Evolutionary conservation across 2,888 invertebrate species (phyloP).

Genomic region (Schizaphis graminum): DNA sequence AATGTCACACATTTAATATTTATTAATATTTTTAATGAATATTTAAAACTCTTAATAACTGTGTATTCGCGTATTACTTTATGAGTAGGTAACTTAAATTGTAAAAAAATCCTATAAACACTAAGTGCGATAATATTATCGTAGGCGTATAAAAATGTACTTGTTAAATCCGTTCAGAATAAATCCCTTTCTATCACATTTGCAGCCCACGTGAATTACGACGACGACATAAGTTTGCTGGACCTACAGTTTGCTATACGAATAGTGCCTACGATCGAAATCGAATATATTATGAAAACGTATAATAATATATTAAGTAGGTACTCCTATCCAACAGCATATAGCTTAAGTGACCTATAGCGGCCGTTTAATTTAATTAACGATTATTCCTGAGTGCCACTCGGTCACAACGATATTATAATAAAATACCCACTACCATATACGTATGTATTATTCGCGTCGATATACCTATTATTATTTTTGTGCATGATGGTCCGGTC

Average conservation of each 20-base stretch:
- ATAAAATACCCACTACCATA: not conserved
- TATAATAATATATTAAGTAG: not conserved
- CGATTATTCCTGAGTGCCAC: not conserved
- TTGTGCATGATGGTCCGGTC: not conserved
- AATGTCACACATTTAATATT: not conserved
- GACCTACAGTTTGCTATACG: not conserved
- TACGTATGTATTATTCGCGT: not conserved
- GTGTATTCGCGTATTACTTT: not conserved
- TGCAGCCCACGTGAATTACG: not conserved
- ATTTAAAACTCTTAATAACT: not conserved
- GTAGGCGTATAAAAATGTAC: not conserved
- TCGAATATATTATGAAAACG: not conserved
- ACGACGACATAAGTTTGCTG: not conserved
- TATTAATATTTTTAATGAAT: not conserved
- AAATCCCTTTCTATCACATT: not conserved
- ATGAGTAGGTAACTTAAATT: not conserved
- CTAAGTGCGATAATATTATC: not conserved
- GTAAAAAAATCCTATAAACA: not conserved
- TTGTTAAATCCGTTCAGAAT: not conserved
- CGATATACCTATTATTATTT: not conserved
- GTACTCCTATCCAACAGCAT: not conserved
- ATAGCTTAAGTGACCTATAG: not conserved
- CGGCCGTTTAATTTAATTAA: slow-evolving; percentile 44
- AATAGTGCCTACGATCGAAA: not conserved
- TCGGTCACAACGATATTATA: not conserved